A percentile compares a stretch with the other conserved stretches of the same genome.
These are phyloP conservation scores for Drosophila kikkawai DNA, from an alignment of 1,140 invertebrate genomes.

Conservation along the genomic window DNA sequence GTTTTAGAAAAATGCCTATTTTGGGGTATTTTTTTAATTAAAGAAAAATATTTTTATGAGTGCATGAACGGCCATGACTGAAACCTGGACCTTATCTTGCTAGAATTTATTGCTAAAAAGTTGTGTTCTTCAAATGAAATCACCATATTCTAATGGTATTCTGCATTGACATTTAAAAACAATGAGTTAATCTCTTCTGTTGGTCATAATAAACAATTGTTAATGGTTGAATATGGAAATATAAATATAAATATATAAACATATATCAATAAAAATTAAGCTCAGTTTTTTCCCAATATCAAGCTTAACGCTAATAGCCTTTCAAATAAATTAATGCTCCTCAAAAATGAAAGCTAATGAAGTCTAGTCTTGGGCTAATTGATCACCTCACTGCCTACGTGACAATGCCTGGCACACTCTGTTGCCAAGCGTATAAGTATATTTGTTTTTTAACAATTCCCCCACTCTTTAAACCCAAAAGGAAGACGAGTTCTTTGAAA, in stretches of 20 bases:
- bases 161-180: not conserved
- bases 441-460: slow-evolving; percentile 5
- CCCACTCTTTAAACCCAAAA: slow-evolving; percentile 61
- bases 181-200: not conserved
- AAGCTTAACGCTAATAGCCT: not conserved
- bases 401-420: slow-evolving; percentile 3
- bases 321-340: not conserved
- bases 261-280: no score
- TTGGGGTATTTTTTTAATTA: no score
- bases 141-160: not conserved
- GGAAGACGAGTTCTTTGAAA: slow-evolving; percentile 42
- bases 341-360: not conserved
- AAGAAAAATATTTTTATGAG: no score
- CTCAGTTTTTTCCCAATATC: not conserved
- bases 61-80: slow-evolving; percentile 65
- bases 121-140: not conserved
- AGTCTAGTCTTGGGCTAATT: slow-evolving; percentile 17
- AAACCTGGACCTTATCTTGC: slow-evolving; percentile 2
- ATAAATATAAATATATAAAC: not conserved
- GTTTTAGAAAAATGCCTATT: no score
- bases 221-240: not conserved
- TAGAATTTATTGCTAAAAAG: slow-evolving; percentile 1
- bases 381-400: slow-evolving; percentile 30
- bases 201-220: not conserved
- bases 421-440: slow-evolving; percentile 32